These are phyloP conservation scores for Drosophila azteca DNA, from an alignment of 1,140 invertebrate genomes.

Conservation along the genomic window DNA sequence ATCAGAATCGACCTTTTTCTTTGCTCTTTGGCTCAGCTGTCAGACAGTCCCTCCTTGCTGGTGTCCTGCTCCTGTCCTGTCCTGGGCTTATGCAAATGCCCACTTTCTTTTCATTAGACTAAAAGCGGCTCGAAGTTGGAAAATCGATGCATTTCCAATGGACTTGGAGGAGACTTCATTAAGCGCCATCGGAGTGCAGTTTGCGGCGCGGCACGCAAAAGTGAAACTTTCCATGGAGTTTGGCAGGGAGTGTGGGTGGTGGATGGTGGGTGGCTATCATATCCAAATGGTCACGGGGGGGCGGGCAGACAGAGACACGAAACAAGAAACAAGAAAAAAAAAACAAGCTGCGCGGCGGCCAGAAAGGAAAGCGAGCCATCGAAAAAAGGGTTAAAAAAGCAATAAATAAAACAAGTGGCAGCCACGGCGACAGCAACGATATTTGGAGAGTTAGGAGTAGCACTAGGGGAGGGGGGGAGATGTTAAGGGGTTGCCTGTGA, in stretches of 20 bases:
- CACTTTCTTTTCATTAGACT: constrained; percentile 56
- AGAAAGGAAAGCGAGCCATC: constrained; percentile 59
- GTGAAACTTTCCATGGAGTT: constrained; percentile 52
- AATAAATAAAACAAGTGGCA: constrained; percentile 80
- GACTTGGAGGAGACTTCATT: constrained; percentile 61
- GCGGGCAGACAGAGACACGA: neutral
- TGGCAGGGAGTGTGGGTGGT: neutral
- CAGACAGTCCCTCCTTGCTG: too few species aligned
- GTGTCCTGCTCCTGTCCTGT: too few species aligned
- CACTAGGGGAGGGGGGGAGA: neutral
- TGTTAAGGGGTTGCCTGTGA: constrained; percentile 38
- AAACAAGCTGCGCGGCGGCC: constrained; percentile 25
- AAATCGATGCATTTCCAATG: constrained; percentile 75
- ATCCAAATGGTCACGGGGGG: constrained; percentile 19
- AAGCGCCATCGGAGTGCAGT: constrained; percentile 54
- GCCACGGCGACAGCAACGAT: constrained; percentile 73
- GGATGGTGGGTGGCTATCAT: constrained; percentile 12
- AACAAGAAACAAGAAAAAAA: constrained; percentile 17
- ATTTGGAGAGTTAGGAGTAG: constrained; percentile 62
- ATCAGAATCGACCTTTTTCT: constrained; percentile 7
- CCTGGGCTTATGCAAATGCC: constrained; percentile 44
- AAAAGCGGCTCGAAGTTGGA: constrained; percentile 23
- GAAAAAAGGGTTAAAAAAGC: constrained; percentile 80
- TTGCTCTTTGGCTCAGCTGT: neutral
- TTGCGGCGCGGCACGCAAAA: constrained; percentile 46